Base-by-base conservation (phyloP, 2,113 vertebrate genomes). In the Notarius quadriscutis region DNA sequence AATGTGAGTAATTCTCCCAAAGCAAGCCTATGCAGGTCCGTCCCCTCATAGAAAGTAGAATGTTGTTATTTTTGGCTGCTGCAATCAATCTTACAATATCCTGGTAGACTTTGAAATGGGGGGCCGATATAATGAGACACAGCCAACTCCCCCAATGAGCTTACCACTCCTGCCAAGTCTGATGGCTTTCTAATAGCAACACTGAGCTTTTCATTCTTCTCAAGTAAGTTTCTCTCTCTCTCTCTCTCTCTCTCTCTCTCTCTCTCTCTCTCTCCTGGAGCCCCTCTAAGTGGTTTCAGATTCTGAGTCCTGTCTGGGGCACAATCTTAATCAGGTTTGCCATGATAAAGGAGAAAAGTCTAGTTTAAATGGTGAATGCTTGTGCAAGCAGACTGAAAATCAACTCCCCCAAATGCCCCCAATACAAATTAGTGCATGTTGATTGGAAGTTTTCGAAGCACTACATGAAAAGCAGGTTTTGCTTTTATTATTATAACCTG, bases 281-380 rank as follows among this genome's bases (percentile, higher is more conserved):
- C 84, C 89, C 80, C 88, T 83, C 82, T 90, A 90, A 91, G 88
- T 91, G 88, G 91, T 91, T 91, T 90, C 91, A 91, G 91, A 90
- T 89, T 90, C 80, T 14, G 87, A 88, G 84, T 86, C 55, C 18
- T 78, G 77, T 89, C 79, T 84, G 81, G 71, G 89, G 79, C 65
- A 84, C 82, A 84, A 69, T 89, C 83, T 85, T 89, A 83, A 87
- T 89, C 71, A 67, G 81, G 62, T 87, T 84, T 88, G 84, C 60
- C 58, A 75, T 84, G 86, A 84, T 77, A 85, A 84, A 84, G 86
- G 77, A 88, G 85, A 85, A 74, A 84, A 81, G 74, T 87, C 84
- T 84, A 67, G 65, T 86, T 81, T 85, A 87, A 67, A 88, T 75
- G 25, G 60, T 50, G n/a, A 87, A 81, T 67, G 84, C 87, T 27